phyloP scores from a whole-genome alignment of 2,797 vertebrate genomes.

The Microctenopoma stevenorrisi region DNA sequence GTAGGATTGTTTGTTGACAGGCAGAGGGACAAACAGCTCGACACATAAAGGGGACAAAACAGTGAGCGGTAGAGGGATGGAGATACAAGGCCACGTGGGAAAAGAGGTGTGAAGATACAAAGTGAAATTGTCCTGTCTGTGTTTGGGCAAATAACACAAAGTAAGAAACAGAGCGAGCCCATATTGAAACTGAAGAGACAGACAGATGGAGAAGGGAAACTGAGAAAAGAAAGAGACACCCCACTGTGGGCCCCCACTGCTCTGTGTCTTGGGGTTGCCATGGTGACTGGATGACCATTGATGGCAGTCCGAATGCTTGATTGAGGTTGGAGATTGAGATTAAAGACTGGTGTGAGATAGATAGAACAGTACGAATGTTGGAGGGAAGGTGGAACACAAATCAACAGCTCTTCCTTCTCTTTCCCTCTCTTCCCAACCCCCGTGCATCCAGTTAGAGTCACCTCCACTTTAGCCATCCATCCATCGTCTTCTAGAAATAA shows the following conservation, averaged over 20 bases:
- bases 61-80: slow-evolving; percentile 1
- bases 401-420: slow-evolving; percentile 2
- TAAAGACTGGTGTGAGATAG: slow-evolving; percentile 18
- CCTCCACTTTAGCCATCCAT: slow-evolving; percentile 53
- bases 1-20: slow-evolving; percentile 43
- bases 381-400: slow-evolving; percentile 13
- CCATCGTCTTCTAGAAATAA: slow-evolving; percentile 64
- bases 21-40: slow-evolving; percentile 20
- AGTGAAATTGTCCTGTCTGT: slow-evolving; percentile 11
- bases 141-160: slow-evolving; percentile 15
- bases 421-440: slow-evolving; percentile 9
- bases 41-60: slow-evolving; percentile 33
- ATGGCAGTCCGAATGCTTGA: slow-evolving; percentile 63
- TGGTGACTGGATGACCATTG: slow-evolving; percentile 73
- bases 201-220: slow-evolving; percentile 6
- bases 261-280: slow-evolving; percentile 64
- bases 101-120: slow-evolving; percentile 30
- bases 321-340: slow-evolving; percentile 50
- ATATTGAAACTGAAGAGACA: slow-evolving; percentile 39
- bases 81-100: slow-evolving; percentile 13
- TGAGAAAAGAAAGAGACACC: slow-evolving; percentile 38
- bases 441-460: slow-evolving; percentile 45
- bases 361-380: slow-evolving; percentile 11
- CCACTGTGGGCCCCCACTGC: slow-evolving; percentile 54
- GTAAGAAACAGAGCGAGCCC: slow-evolving; percentile 14